Base-by-base conservation (phyloP, 2,888 invertebrate species). In the Ichneumoninae sp. region DNA sequence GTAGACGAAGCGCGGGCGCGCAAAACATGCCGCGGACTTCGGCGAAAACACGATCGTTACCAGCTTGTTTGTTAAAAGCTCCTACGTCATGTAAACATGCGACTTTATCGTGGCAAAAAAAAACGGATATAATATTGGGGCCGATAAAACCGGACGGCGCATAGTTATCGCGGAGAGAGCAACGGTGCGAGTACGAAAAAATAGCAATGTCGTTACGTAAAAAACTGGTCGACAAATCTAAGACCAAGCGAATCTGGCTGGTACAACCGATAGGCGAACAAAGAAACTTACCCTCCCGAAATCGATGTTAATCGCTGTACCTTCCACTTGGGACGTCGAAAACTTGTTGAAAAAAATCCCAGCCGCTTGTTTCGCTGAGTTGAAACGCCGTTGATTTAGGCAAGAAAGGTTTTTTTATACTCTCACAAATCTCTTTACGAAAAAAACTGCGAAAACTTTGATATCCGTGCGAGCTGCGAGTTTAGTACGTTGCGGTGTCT, bases 221-320 rank as follows among this genome's bases (percentile, higher is more conserved):
- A 22, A 22, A 60, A 60, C 16, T 13, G 30, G 10, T 26, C 60
- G 30, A 60, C 30, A 10, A 30, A 3, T 60, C 4, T 16, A 16
- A 22, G 60, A 30, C 30, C 30, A 16, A 26, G 52, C 19, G 52
- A 26, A 10, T 26, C 30, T 8, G 10, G 4, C 7, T 19, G 3
- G 10, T 54, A 19, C 44, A 19, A 8, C 5, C 4, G 1, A 36
- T 36, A n/a, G 3, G 5, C 10, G 30, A 30, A 57, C 16, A 54
- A 66, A 7, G 66, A 30, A 60, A 47, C 91, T 90, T 79, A 91
- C 91, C 91, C 91, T 90, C 91, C 90, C 83, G 83, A 87, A 87
- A 83, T 89, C 88, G 66, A 90, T 89, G 60, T 84, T 74, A 77
- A 69, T 76, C 76, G 77, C 52, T 85, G 83, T 85, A 83, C 70